These are phyloP conservation scores for Antedon mediterranea DNA, from an alignment of 53 echinoderm and acorn worm genomes.

Conservation along the genomic window DNA sequence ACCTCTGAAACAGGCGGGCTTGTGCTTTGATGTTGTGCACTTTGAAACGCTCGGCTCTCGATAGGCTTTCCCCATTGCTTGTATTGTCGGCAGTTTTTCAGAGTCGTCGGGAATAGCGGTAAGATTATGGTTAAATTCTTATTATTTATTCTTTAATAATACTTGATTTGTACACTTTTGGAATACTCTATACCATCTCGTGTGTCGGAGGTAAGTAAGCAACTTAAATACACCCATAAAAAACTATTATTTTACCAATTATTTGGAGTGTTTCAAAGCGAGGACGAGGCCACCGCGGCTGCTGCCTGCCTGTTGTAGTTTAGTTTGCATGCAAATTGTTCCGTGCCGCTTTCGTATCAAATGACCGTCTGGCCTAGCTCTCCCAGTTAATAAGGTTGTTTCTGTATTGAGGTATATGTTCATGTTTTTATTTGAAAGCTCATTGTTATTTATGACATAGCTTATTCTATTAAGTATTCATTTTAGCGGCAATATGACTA, in stretches of 20 bases:
- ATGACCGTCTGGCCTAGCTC: background rate
- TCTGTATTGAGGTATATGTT: background rate
- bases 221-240: background rate
- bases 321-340: background rate
- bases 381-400: background rate
- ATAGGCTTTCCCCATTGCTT: background rate
- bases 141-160: background rate
- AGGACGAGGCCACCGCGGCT: background rate
- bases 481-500: background rate
- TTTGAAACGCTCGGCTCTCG: slow-evolving; percentile 44
- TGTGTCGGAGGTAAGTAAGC: background rate
- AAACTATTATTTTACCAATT: background rate
- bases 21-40: slow-evolving; percentile 97
- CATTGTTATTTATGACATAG: background rate
- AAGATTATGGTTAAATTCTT: background rate
- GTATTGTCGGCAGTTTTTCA: background rate
- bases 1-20: slow-evolving; percentile 98
- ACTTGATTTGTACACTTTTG: background rate
- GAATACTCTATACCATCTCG: background rate
- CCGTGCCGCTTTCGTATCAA: background rate
- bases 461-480: background rate
- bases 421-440: background rate
- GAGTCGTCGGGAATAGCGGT: too few species aligned
- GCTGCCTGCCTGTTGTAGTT: background rate
- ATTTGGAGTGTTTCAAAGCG: background rate